These are phyloP conservation scores for Oncorhynchus masou DNA, from an alignment of 2,113 vertebrate genomes.

Conservation along the genomic window DNA sequence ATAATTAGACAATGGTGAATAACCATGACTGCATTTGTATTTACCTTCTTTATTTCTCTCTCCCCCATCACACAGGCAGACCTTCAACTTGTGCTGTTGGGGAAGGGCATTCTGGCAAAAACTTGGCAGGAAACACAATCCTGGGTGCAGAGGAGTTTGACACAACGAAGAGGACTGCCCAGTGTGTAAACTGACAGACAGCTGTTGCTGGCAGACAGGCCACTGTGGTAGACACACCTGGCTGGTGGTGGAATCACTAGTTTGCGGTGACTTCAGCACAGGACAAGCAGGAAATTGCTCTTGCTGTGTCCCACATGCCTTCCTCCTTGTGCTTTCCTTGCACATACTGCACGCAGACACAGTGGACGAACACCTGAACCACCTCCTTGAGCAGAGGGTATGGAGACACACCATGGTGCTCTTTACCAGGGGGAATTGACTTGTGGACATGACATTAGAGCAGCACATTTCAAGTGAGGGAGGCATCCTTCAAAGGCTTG, in stretches of 20 bases:
- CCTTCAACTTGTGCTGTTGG: too few relatives aligned
- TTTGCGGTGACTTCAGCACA: conserved; percentile 8
- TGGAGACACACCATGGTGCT: conserved; percentile 57
- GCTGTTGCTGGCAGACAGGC: conserved; percentile 3
- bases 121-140: too few relatives aligned
- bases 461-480: conserved; percentile 53
- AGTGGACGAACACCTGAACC: conserved; percentile 37
- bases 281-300: conserved; percentile 35
- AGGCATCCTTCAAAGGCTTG: conserved; percentile 27
- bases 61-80: too few relatives aligned
- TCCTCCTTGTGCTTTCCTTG: conserved; percentile 49
- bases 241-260: conserved; percentile 28
- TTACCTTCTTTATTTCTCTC: too few relatives aligned
- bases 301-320: conserved; percentile 41
- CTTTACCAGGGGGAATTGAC: conserved; percentile 47
- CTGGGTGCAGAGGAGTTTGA: too few relatives aligned
- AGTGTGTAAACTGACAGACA: neutral
- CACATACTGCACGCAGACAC: conserved; percentile 32
- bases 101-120: too few relatives aligned
- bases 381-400: conserved; percentile 33
- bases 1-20: too few relatives aligned
- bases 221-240: conserved; percentile 50
- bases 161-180: too few relatives aligned
- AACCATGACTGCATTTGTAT: too few relatives aligned
- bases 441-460: conserved; percentile 40